Percentiles rank a stretch among this genome's conserved stretches.
Evolutionary conservation across 2,888 invertebrate genomes (phyloP).

Genomic region (Formica aserva): DNA sequence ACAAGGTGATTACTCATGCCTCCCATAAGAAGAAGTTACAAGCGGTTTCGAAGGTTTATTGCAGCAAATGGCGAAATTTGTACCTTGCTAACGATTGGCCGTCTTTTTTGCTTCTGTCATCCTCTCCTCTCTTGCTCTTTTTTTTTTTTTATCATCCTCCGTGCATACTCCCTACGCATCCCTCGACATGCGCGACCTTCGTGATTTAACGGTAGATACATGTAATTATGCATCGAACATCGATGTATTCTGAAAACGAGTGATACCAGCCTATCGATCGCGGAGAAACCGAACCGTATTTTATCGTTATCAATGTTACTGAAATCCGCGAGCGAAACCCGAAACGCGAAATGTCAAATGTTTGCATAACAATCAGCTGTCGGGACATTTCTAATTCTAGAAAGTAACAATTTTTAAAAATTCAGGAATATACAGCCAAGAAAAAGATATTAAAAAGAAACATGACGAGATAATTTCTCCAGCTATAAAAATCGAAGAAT

Average conservation of each 20-base stretch:
- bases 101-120: conserved; percentile 72
- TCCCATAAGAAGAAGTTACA: conserved; percentile 85
- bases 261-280: conserved; percentile 36
- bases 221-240: conserved; percentile 62
- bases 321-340: neutral
- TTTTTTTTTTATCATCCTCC: conserved; percentile 28
- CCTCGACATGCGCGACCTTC: conserved; percentile 18
- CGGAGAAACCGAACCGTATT: conserved; percentile 7
- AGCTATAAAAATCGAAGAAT: neutral
- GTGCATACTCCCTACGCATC: conserved; percentile 17
- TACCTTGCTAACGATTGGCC: conserved; percentile 84
- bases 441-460: neutral
- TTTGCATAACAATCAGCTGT: conserved; percentile 6
- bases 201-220: conserved; percentile 51
- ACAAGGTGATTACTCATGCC: conserved; percentile 86
- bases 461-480: neutral
- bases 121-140: conserved; percentile 16
- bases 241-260: conserved; percentile 32
- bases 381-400: neutral
- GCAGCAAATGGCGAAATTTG: conserved; percentile 86
- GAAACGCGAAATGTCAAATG: conserved; percentile 15
- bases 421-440: neutral
- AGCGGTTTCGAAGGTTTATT: conserved; percentile 84
- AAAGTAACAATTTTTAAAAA: neutral
- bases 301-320: conserved; percentile 19